phyloP scores from a whole-genome alignment of 2,888 invertebrate genomes.

The Dryocosmus kuriphilus region DNA sequence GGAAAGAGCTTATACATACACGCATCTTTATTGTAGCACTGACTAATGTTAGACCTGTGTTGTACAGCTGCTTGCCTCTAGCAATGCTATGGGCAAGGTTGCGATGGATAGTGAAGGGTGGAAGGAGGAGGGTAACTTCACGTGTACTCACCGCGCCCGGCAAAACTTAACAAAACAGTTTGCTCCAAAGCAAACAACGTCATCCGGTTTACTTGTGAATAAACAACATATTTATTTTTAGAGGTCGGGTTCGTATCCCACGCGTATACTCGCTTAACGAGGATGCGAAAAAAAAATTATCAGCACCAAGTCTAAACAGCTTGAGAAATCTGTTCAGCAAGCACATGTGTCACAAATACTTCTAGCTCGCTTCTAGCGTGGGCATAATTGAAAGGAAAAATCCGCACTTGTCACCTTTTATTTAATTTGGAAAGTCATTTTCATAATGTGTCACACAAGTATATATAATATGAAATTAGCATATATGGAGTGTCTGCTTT shows the following conservation, averaged over 20 bases:
- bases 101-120: slow-evolving; percentile 45
- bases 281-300: slow-evolving; percentile 39
- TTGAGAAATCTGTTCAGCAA: slow-evolving; percentile 32
- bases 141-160: slow-evolving; percentile 64
- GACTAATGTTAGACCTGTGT: neutral
- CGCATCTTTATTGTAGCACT: neutral
- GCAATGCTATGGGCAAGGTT: slow-evolving; percentile 43
- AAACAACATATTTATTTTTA: slow-evolving; percentile 78
- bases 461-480: neutral
- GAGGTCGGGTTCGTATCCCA: slow-evolving; percentile 67
- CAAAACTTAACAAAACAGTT: slow-evolving; percentile 78
- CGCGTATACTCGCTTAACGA: slow-evolving; percentile 45
- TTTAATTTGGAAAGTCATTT: neutral
- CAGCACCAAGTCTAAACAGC: slow-evolving; percentile 37
- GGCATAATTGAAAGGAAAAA: slow-evolving; percentile 5
- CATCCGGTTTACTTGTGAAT: slow-evolving; percentile 78
- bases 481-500: neutral
- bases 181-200: slow-evolving; percentile 78
- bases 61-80: slow-evolving; percentile 54
- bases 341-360: neutral
- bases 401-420: neutral
- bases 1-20: neutral
- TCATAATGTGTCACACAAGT: neutral
- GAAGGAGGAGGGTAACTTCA: slow-evolving; percentile 56
- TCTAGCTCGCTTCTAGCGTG: neutral